Base-by-base conservation (phyloP, 2,888 invertebrate species). In the Philaethria dido region DNA sequence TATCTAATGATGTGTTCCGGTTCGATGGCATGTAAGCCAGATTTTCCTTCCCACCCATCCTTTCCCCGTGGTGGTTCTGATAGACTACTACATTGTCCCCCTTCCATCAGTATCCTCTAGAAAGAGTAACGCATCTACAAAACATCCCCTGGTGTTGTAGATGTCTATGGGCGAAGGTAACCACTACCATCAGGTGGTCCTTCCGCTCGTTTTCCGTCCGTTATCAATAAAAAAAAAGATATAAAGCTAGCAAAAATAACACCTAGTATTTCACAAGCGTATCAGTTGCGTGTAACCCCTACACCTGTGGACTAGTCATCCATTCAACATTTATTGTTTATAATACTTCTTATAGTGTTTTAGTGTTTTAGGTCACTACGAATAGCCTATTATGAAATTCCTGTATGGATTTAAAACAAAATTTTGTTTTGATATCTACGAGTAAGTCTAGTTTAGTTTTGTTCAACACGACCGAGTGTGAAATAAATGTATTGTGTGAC, bases 281-380 rank as follows among this genome's bases (percentile, higher is more conserved):
- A 44, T 47, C 45, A 57, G 18, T 65, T 65, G 50, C 66, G 69
- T 68, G n/a, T n/a, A n/a, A 73, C 72, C 68, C 36, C 13, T 62
- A 52, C 78, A 78, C 77, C 78, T 78, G 78, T 67, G 66, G 25
- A 13, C 61, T 60, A 74, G 72, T 75, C 75, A 75, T 73, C 75
- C 67, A 73, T 72, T 70, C 64, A 72, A 52, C 52, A 62, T 63
- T 60, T 50, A 57, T 52, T 75, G 75, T 76, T 74, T 75, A 67
- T 72, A 52, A 69, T 74, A 74, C 73, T 72, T 72, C 61, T 70
- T 65, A 52, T 52, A 62, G 68, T 73, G 72, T 70, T 69, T 68
- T 67, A 69, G 69, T 73, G 69, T 70, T 69, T 68, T 68, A 69
- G 71, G 69, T 68, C 39, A 39, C 59, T 64, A n/a, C 20, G 57